Evolutionary conservation across 2,888 invertebrate genomes (phyloP).

Genomic region (Scaptomyza flava): DNA sequence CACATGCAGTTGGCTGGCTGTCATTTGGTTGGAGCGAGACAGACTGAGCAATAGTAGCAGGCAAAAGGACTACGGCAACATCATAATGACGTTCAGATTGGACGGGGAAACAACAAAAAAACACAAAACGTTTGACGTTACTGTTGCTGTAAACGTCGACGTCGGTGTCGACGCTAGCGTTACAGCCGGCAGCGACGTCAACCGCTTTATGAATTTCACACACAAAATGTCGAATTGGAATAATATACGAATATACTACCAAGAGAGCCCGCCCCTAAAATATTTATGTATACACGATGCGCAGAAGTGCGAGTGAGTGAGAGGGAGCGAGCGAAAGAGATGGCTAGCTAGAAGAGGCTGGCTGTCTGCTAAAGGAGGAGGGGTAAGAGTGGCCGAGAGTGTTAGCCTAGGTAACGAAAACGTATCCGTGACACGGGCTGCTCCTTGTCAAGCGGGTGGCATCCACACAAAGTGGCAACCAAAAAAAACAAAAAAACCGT

Average conservation of each 20-base stretch:
- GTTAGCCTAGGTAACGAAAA: constrained; percentile 49
- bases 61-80: constrained; percentile 69
- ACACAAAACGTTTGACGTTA: constrained; percentile 17
- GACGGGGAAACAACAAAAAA: constrained; percentile 35
- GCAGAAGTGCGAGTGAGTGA: constrained; percentile 15
- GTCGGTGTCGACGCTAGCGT: constrained; percentile 11
- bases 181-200: constrained; percentile 36
- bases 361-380: constrained; percentile 16
- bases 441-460: constrained; percentile 14
- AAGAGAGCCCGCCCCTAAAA: constrained; percentile 82
- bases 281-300: constrained; percentile 73
- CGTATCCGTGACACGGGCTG: constrained; percentile 15
- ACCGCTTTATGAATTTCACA: constrained; percentile 73
- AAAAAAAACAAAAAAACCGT: constrained; percentile 21
- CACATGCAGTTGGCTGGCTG: constrained; percentile 11
- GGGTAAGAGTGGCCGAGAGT: neutral
- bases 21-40: constrained; percentile 43
- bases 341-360: neutral
- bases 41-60: constrained; percentile 52
- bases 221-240: constrained; percentile 84
- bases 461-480: constrained; percentile 57
- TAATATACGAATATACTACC: constrained; percentile 41
- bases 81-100: constrained; percentile 73
- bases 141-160: constrained; percentile 48
- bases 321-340: constrained; percentile 12